Evolutionary conservation across 2,888 invertebrate species (phyloP).

Genomic region (Standfussiana lucernea): DNA sequence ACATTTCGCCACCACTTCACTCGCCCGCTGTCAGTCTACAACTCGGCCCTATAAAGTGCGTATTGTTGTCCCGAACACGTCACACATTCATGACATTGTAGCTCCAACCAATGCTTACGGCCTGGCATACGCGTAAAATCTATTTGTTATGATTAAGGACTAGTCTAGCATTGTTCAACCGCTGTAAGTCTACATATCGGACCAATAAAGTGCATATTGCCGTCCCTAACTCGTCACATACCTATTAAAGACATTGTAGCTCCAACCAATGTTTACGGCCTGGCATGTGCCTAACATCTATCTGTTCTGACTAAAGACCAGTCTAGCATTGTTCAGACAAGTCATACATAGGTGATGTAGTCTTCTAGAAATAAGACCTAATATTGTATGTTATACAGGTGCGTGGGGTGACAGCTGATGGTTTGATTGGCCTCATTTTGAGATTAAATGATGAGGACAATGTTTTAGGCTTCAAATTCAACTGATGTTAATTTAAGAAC

Average conservation of each 20-base stretch:
- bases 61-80: constrained; percentile 31
- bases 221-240: constrained; percentile 14
- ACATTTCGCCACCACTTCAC: too few species aligned
- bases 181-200: constrained; percentile 7
- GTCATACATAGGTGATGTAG: constrained; percentile 8
- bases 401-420: constrained; percentile 30
- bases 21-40: constrained; percentile 11
- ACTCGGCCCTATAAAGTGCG: neutral
- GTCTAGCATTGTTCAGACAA: constrained; percentile 30
- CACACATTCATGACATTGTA: constrained; percentile 39
- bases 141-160: constrained; percentile 49
- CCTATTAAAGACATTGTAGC: constrained; percentile 31
- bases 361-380: constrained; percentile 33
- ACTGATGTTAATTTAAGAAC: constrained; percentile 10
- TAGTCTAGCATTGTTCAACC: neutral
- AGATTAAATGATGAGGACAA: neutral
- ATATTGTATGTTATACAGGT: constrained; percentile 24
- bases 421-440: constrained; percentile 27
- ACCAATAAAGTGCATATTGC: constrained; percentile 14
- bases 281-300: constrained; percentile 35
- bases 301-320: constrained; percentile 47
- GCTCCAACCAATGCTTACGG: constrained; percentile 38
- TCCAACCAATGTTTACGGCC: constrained; percentile 41
- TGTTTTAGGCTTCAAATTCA: constrained; percentile 1
- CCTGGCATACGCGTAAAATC: constrained; percentile 32